These are phyloP conservation scores for Aplocera efformata DNA, from an alignment of 2,888 invertebrate species.

Conservation along the genomic window DNA sequence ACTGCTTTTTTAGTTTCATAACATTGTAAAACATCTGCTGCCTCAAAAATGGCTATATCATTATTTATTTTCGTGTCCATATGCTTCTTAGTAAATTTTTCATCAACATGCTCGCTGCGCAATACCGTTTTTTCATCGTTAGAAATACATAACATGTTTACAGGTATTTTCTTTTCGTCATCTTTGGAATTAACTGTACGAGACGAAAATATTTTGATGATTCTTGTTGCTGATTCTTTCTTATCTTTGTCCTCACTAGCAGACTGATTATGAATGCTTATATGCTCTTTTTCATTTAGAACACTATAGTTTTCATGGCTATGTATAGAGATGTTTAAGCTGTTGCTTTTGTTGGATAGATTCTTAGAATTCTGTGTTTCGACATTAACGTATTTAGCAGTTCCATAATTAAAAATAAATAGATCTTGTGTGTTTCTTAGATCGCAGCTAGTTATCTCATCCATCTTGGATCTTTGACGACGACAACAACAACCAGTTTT, in stretches of 20 bases:
- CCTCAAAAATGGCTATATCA: conserved; percentile 14
- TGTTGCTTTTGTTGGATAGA: conserved; percentile 28
- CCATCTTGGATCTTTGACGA: conserved; percentile 25
- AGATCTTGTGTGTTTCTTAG: conserved; percentile 36
- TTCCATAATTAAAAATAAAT: conserved; percentile 29
- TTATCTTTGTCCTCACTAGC: conserved; percentile 10
- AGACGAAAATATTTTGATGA: conserved; percentile 22
- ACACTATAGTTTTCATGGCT: conserved; percentile 19
- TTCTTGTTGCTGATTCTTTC: conserved; percentile 19
- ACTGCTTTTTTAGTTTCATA: conserved; percentile 66
- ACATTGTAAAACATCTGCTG: conserved; percentile 54
- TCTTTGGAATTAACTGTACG: conserved; percentile 1
- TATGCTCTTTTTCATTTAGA: conserved; percentile 7
- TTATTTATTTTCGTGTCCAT: conserved; percentile 7
- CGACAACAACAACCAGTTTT: conserved; percentile 36
- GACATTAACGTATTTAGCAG: conserved; percentile 36
- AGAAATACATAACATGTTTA: conserved; percentile 34
- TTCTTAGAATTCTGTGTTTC: conserved; percentile 46
- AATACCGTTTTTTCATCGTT: conserved; percentile 40
- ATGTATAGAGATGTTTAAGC: conserved; percentile 25
- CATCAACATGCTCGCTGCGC: conserved; percentile 14
- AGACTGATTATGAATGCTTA: neutral
- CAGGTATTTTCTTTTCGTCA: conserved; percentile 13
- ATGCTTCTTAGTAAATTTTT: conserved; percentile 5
- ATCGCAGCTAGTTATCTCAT: conserved; percentile 46